Conservation (phyloP, 2,888 invertebrate species). For the Drosophila acutilabella region DNA sequence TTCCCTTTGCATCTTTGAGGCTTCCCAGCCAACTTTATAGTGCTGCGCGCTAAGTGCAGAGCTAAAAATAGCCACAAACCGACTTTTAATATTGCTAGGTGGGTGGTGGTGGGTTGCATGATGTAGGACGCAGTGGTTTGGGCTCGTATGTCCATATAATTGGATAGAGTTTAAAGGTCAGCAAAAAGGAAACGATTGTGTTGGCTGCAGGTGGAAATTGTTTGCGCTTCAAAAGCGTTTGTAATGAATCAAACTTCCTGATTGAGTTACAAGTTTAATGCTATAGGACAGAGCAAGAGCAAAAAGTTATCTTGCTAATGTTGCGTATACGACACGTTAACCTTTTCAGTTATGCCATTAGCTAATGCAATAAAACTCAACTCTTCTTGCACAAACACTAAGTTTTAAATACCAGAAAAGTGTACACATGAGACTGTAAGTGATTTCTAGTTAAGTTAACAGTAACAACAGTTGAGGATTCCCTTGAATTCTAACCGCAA, state of each 20-base stretch:
- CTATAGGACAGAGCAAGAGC: neutral
- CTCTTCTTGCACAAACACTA: too few relatives aligned
- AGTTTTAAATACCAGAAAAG: too few relatives aligned
- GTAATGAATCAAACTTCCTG: conserved; percentile 34
- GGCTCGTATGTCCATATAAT: neutral
- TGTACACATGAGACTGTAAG: too few relatives aligned
- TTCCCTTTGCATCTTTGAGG: neutral
- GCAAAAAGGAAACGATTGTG: conserved; percentile 11
- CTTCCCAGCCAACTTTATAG: neutral
- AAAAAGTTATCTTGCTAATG: neutral
- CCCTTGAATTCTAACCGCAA: too few relatives aligned
- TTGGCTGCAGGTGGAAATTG: conserved; percentile 25
- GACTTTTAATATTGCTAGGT: neutral
- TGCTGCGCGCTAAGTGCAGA: conserved; percentile 14
- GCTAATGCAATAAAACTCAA: neutral
- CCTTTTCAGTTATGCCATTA: conserved; percentile 7
- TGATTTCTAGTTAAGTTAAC: neutral
- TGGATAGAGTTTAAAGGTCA: conserved; percentile 16
- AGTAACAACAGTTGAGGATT: neutral
- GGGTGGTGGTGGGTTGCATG: too few relatives aligned
- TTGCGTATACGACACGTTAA: conserved; percentile 22
- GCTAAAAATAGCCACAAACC: neutral
- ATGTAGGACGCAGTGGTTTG: too few relatives aligned
- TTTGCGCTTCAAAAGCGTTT: conserved; percentile 14
- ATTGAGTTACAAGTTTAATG: conserved; percentile 35